Evolutionary conservation across 2,888 invertebrate species (phyloP).

Genomic region (Drosophila aldrichi): DNA sequence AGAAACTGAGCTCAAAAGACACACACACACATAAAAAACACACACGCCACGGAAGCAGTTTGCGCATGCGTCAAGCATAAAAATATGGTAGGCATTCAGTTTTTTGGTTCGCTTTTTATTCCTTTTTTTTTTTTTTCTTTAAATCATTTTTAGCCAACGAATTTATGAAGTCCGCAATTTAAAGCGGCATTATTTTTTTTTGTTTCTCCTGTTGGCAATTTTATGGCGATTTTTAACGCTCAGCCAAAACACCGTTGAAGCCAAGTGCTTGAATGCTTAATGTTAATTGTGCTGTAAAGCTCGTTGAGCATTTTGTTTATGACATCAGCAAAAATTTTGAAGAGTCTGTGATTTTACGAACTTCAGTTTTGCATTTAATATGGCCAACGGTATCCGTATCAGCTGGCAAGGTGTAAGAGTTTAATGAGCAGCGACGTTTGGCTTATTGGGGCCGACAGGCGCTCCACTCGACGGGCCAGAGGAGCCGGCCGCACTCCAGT

Average conservation of each 20-base stretch:
- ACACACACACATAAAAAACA: neutral
- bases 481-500: conserved; percentile 24
- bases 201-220: conserved; percentile 36
- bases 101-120: conserved; percentile 13
- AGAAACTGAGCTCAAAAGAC: conserved; percentile 42
- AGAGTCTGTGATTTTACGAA: conserved; percentile 17
- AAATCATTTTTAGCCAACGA: conserved; percentile 34
- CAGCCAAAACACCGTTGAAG: conserved; percentile 26
- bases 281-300: conserved; percentile 56
- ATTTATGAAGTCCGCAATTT: conserved; percentile 62
- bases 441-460: conserved; percentile 38
- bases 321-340: conserved; percentile 25
- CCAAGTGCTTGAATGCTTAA: conserved; percentile 54
- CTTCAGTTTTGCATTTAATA: conserved; percentile 4
- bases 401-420: conserved; percentile 40
- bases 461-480: neutral
- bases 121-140: conserved; percentile 11
- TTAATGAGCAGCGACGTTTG: conserved; percentile 66
- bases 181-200: conserved; percentile 21
- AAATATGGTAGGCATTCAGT: conserved; percentile 48
- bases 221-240: conserved; percentile 62
- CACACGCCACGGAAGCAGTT: conserved; percentile 48
- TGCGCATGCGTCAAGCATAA: conserved; percentile 46
- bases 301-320: conserved; percentile 62
- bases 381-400: conserved; percentile 14